Conservation (phyloP, 2,888 invertebrate species). For the Volucella bombylans region DNA sequence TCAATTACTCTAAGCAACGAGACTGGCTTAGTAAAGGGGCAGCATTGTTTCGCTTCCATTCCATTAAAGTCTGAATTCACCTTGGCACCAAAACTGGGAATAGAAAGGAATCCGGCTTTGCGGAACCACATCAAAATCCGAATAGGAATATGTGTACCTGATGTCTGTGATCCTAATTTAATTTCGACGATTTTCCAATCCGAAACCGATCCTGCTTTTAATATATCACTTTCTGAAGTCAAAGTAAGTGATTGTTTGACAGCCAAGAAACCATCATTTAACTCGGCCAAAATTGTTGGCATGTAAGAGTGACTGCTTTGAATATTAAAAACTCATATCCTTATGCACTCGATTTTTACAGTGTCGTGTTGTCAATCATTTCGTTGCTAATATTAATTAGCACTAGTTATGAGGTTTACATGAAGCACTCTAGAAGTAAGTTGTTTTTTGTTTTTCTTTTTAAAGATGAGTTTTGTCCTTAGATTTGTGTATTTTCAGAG, state of each 20-base stretch:
- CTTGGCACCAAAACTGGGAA: too few relatives aligned
- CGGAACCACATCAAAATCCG: background rate
- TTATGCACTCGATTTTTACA: background rate
- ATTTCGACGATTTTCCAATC: slow-evolving; percentile 47
- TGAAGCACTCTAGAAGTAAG: slow-evolving; percentile 18
- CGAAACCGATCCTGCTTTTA: slow-evolving; percentile 10
- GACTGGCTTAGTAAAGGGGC: slow-evolving; percentile 75
- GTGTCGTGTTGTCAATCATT: slow-evolving; percentile 30
- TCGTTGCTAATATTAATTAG: slow-evolving; percentile 16
- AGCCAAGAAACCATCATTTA: slow-evolving; percentile 18
- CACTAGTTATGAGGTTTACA: slow-evolving; percentile 21
- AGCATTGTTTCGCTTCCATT: slow-evolving; percentile 74
- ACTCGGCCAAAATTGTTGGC: slow-evolving; percentile 29
- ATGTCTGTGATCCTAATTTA: slow-evolving; percentile 48
- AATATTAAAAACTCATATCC: background rate
- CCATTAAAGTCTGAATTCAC: background rate
- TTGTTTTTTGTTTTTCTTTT: background rate
- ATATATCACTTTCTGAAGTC: slow-evolving; percentile 22
- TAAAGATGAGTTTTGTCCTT: background rate
- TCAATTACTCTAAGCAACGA: slow-evolving; percentile 33
- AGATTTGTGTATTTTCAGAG: slow-evolving; percentile 6
- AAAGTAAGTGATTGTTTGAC: slow-evolving; percentile 15
- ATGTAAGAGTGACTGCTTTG: slow-evolving; percentile 14
- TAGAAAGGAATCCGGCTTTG: too few relatives aligned
- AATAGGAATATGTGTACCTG: slow-evolving; percentile 74